Evolutionary conservation across 2,113 vertebrate species (phyloP).

Genomic region (Caranx melampygus): DNA sequence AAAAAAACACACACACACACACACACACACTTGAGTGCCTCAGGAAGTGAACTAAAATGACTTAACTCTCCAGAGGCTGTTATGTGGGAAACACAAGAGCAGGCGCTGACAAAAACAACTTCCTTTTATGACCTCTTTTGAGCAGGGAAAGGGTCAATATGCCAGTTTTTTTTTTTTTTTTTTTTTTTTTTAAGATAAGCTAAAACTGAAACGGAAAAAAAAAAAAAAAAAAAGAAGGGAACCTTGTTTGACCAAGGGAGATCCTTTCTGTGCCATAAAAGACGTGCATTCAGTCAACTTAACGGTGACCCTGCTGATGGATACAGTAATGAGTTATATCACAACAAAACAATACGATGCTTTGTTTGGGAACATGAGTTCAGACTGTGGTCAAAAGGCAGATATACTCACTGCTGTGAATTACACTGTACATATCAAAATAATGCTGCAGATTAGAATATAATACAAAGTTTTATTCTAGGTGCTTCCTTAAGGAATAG

Average conservation of each 20-base stretch:
- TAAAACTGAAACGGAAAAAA: constrained; percentile 5
- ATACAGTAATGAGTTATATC: constrained; percentile 14
- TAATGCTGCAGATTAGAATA: too few relatives aligned
- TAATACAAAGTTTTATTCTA: neutral
- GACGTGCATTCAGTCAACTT: neutral
- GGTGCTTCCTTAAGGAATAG: neutral
- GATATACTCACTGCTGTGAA: neutral
- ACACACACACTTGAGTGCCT: neutral
- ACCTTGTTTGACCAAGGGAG: neutral
- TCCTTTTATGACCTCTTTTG: constrained; percentile 59
- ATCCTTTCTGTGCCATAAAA: neutral
- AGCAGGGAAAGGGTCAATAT: constrained; percentile 43
- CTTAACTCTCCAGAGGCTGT: constrained; percentile 62
- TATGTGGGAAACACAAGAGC: constrained; percentile 59
- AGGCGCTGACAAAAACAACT: constrained; percentile 61
- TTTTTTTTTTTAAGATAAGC: neutral
- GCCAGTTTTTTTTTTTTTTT: constrained; percentile 19
- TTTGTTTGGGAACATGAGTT: neutral
- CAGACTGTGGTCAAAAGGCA: constrained; percentile 1
- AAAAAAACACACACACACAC: neutral
- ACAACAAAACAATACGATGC: constrained; percentile 4
- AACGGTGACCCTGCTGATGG: neutral
- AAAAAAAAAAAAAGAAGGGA: neutral
- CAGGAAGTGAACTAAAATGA: constrained; percentile 65
- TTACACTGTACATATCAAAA: neutral